Base-by-base conservation (phyloP, 1,140 invertebrate genomes). In the Diabrotica virgifera region DNA sequence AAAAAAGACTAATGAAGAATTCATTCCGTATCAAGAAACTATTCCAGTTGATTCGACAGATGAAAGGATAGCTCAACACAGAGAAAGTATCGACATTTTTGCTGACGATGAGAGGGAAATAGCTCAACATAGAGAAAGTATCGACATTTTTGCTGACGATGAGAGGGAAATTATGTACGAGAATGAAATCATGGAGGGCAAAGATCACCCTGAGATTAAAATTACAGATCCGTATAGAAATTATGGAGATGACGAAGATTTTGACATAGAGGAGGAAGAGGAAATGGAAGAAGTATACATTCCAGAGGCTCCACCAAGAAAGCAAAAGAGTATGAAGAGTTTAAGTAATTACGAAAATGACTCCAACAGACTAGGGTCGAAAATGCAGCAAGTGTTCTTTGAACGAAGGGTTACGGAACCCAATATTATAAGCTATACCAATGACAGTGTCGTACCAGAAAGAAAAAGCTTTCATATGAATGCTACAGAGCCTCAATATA, bases 201-300 rank as follows among this genome's bases (percentile, higher is more conserved):
- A 81, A 75, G 63, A 81, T 80, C 77, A 84, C 77, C 61, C 78
- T 75, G 64, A 82, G 74, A 64, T 82, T 76, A 76, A 78, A 73
- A 58, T 82, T 71, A 59, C 51, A 3, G 64, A 72, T 67, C 66
- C 73, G 8, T 74, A 77, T 52, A 52, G 55, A 35, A 60, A 65
- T 2, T 52, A 62, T 11, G 55, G 40, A 5, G 4, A 6, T 5
- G 40, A 46, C 8, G 40, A 46, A n/a, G 40, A 46, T 10, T 8
- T 10, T 10, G 8, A 10, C 4, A n/a, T 10, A 46, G 55, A 36
- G 9, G 55, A 57, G n/a, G 55, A 57, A 5, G 35, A 55, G 10
- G 13, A 55, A n/a, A 46, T 36, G 9, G 54, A 53, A 6, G 13
- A 53, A 52, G 60, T 52, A 36, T 51, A 50, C 7, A 52, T 55